Conservation (phyloP, 2,797 vertebrate species). For the Luscinia luscinia region DNA sequence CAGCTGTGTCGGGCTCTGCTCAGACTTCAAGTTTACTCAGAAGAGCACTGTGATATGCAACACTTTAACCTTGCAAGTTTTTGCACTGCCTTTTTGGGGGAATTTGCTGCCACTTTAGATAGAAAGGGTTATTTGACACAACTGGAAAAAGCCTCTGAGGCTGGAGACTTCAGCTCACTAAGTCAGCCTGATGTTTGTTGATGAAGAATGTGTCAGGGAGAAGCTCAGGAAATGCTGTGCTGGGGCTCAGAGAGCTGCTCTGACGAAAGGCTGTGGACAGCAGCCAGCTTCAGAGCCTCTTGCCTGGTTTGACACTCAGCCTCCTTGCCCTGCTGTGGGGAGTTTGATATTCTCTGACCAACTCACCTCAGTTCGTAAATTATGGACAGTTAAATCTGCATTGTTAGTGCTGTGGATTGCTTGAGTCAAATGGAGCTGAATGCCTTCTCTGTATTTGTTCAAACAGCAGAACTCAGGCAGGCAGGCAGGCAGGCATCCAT, state of each 20-base stretch:
- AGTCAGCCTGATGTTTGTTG: neutral
- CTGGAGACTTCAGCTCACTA: neutral
- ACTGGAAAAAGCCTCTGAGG: neutral
- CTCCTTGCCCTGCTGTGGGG: neutral
- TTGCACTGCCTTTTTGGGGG: neutral
- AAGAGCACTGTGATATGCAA: neutral
- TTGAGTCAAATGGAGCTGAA: neutral
- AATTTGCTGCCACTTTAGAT: fast-evolving
- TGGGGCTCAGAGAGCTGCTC: neutral
- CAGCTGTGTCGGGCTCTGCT: neutral
- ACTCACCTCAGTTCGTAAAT: neutral
- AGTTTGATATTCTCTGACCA: neutral
- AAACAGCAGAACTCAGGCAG: neutral
- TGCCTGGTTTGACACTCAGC: neutral
- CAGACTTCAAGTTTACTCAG: neutral
- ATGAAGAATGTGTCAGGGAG: neutral
- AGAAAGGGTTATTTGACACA: neutral
- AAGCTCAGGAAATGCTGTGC: fast-evolving
- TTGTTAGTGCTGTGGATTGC: neutral
- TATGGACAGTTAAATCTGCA: neutral
- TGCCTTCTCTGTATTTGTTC: neutral
- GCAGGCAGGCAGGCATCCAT: neutral
- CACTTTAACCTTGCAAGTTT: neutral
- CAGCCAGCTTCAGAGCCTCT: neutral
- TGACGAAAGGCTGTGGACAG: neutral